phyloP scores from a whole-genome alignment of 1,140 invertebrate genomes.

The Pinna nobilis region DNA sequence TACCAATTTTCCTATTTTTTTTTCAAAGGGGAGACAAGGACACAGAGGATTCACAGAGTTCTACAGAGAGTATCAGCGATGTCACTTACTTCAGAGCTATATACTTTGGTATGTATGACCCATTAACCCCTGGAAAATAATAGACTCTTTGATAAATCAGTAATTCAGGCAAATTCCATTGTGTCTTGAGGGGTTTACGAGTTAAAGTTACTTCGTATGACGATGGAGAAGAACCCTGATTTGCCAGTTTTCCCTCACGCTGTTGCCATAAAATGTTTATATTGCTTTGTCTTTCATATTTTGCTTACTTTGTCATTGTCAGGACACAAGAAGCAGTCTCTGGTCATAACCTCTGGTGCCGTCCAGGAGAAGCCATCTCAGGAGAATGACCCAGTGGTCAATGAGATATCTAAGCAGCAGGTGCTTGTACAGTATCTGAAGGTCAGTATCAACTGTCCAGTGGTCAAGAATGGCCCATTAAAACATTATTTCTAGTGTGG shows the following conservation, averaged over 20 bases:
- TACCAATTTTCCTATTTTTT: too few relatives aligned
- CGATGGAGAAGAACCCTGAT: neutral
- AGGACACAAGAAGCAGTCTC: slow-evolving; percentile 21
- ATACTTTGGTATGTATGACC: slow-evolving; percentile 15
- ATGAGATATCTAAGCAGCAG: slow-evolving; percentile 72
- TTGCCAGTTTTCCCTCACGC: neutral
- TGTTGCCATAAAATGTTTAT: neutral
- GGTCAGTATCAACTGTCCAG: slow-evolving; percentile 43
- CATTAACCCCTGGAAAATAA: too few relatives aligned
- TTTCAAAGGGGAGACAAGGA: slow-evolving; percentile 15
- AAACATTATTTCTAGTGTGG: neutral
- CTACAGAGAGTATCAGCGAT: neutral
- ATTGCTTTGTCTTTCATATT: neutral
- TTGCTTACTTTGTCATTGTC: too few relatives aligned
- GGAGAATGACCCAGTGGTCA: slow-evolving; percentile 30
- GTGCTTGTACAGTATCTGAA: slow-evolving; percentile 72
- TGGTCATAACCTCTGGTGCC: slow-evolving; percentile 7
- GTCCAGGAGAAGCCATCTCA: slow-evolving; percentile 3
- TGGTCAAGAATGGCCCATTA: neutral
- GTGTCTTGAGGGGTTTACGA: too few relatives aligned
- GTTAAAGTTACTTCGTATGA: too few relatives aligned
- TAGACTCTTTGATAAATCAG: too few relatives aligned
- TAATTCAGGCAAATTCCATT: too few relatives aligned
- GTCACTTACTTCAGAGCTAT: slow-evolving; percentile 1
- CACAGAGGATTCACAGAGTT: slow-evolving; percentile 6